Conservation (phyloP, 1,140 invertebrate species). For the Caligus rogercresseyi region DNA sequence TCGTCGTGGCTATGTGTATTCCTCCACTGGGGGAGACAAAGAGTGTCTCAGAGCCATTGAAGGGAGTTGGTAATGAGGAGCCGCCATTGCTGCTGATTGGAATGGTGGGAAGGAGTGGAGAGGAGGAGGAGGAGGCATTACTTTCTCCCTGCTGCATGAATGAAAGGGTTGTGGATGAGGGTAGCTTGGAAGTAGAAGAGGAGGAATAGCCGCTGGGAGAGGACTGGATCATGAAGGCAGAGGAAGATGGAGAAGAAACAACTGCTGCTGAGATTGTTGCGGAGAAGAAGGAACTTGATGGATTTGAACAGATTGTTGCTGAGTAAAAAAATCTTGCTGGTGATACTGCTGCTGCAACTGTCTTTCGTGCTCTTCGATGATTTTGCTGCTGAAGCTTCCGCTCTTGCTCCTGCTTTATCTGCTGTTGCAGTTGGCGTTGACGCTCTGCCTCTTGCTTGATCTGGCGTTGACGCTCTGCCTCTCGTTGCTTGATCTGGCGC, state of each 20-base stretch:
- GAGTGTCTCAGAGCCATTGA: neutral
- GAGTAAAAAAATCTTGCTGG: neutral
- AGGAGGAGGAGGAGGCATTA: neutral
- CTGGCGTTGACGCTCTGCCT: neutral
- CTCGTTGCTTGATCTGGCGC: neutral
- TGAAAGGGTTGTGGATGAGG: neutral
- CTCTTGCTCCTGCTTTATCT: conserved; percentile 10
- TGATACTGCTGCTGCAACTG: neutral
- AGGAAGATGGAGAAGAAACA: neutral
- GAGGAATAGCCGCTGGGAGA: neutral
- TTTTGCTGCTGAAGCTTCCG: neutral
- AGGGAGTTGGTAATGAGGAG: conserved; percentile 29
- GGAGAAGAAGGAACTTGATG: no score
- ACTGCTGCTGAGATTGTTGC: conserved; percentile 4
- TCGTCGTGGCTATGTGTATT: no score
- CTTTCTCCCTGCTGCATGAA: neutral
- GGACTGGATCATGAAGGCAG: neutral
- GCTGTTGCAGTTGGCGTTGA: conserved; percentile 1
- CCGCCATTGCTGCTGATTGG: no score
- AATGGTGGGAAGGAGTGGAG: neutral
- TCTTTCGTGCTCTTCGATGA: conserved; percentile 2
- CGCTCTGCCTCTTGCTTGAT: neutral
- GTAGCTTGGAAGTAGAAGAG: neutral
- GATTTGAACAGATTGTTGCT: neutral
- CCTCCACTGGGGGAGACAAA: neutral